Percentiles rank a stretch among this genome's conserved stretches.
These are phyloP conservation scores for Protophormia terraenovae DNA, from an alignment of 2,888 invertebrate species.

Conservation along the genomic window DNA sequence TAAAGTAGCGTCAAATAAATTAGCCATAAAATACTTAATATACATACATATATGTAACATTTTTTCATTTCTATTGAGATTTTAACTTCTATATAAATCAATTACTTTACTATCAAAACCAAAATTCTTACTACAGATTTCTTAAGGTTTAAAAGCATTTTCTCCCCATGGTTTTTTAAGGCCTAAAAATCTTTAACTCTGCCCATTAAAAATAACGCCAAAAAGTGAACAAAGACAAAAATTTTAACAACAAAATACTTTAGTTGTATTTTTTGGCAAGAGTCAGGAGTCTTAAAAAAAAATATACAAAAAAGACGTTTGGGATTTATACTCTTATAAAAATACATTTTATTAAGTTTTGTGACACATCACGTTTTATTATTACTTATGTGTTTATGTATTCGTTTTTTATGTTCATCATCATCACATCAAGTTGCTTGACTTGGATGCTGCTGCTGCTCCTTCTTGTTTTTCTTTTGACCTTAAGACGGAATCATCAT, in stretches of 20 bases:
- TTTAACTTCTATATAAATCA: background rate
- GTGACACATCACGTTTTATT: background rate
- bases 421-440: background rate
- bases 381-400: background rate
- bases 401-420: background rate
- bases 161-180: background rate
- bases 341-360: constrained; percentile 14
- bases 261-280: background rate
- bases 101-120: background rate
- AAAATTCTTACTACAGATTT: background rate
- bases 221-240: background rate
- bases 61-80: background rate
- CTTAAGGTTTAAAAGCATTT: background rate
- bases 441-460: background rate
- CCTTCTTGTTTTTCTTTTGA: background rate
- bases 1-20: background rate
- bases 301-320: background rate
- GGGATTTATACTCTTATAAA: constrained; percentile 16
- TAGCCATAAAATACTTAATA: too few relatives aligned
- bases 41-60: background rate
- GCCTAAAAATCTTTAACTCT: background rate
- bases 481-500: background rate
- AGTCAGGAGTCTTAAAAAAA: background rate
- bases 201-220: background rate
- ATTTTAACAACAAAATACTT: background rate